Evolutionary conservation across 2,888 invertebrate genomes (phyloP).

Genomic region (Pristionchus japonicus): DNA sequence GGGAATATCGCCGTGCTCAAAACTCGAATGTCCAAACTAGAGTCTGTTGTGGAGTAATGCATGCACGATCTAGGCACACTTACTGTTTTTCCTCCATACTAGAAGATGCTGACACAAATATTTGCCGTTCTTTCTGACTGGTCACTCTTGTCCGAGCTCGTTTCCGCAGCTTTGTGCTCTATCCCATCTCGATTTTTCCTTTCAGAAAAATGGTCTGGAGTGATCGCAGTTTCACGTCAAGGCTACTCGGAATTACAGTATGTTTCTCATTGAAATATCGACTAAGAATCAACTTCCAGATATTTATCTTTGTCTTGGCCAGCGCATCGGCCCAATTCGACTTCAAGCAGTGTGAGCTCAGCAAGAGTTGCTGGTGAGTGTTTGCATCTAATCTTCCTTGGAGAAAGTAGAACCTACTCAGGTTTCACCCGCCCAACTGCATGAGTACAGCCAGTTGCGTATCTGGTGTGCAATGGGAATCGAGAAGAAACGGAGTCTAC

Average conservation of each 20-base stretch:
- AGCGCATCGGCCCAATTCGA: slow-evolving; percentile 17
- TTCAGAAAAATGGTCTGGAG: not conserved
- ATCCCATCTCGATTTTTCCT: not conserved
- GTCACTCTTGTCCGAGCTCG: not conserved
- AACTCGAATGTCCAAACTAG: not conserved
- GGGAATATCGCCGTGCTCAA: not conserved
- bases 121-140: not conserved
- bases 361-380: slow-evolving; percentile 57
- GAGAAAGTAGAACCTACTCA: not conserved
- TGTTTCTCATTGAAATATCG: too few species aligned
- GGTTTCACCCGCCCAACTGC: slow-evolving; percentile 60
- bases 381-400: too few species aligned
- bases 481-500: slow-evolving; percentile 56
- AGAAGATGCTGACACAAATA: not conserved
- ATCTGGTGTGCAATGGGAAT: slow-evolving; percentile 63
- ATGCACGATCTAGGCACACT: not conserved
- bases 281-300: too few species aligned
- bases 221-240: not conserved
- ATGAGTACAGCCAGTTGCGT: slow-evolving; percentile 48
- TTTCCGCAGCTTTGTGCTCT: not conserved
- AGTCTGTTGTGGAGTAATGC: too few species aligned
- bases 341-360: slow-evolving; percentile 60
- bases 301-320: not conserved
- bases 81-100: not conserved
- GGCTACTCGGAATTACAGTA: too few species aligned